Conservation (phyloP, 2,797 vertebrate species). For the Propithecus perrieri region DNA sequence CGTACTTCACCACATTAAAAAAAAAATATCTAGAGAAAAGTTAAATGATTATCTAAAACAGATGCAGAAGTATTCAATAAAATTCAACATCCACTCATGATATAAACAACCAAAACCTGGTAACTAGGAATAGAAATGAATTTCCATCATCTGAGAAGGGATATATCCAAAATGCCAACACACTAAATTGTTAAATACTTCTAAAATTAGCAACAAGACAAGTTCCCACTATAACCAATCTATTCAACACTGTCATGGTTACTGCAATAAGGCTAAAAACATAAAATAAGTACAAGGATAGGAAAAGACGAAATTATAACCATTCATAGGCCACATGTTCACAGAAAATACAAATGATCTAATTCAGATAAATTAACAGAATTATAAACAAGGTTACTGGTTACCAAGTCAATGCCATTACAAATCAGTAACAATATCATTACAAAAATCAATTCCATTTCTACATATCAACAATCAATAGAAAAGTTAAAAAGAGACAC, state of each 20-base stretch:
- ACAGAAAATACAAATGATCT: slow-evolving; percentile 12
- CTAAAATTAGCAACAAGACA: slow-evolving; percentile 33
- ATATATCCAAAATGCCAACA: background rate
- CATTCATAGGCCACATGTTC: background rate
- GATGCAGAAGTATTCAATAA: too few relatives aligned
- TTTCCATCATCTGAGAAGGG: background rate
- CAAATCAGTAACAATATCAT: too few relatives aligned
- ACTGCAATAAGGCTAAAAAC: background rate
- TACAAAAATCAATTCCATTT: slow-evolving; percentile 32
- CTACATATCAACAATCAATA: slow-evolving; percentile 35
- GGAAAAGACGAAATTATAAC: background rate
- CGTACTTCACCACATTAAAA: background rate
- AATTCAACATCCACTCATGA: too few relatives aligned
- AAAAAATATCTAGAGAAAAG: background rate
- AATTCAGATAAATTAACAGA: background rate
- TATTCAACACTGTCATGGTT: background rate
- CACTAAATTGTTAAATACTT: background rate
- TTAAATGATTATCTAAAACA: background rate
- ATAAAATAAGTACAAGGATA: background rate
- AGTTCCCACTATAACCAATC: background rate
- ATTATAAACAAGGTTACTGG: slow-evolving; percentile 29
- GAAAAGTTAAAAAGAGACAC: background rate
- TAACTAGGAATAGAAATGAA: background rate
- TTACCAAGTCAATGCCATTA: background rate
- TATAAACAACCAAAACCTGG: background rate